Evolutionary conservation across 2,113 vertebrate genomes (phyloP), one percentile per base, ranked within the genome.

Genomic region (Clarias magur): DNA sequence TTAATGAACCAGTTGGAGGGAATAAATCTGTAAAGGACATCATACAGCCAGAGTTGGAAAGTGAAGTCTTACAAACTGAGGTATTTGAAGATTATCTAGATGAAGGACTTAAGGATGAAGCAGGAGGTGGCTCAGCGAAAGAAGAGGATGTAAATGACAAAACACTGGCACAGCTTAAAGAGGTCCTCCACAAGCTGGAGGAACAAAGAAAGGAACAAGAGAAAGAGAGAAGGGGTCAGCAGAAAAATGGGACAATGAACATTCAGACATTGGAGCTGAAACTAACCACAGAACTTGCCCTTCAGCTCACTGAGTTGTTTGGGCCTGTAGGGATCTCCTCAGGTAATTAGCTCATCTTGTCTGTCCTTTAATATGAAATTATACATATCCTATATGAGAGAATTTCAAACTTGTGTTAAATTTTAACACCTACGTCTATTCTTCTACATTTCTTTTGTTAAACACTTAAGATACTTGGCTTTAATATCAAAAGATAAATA

Each of bases 251-350:
- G 63, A 90, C 95, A 75, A 88, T 99, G 89, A 93, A 93, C 82
- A 97, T 99, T 91, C 95, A 97, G 91, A 95, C 96, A 65, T 90
- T 99, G 88, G 98, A 99, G 89, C 91, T 99, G 87, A 95, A 96
- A 70, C 95, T 99, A 23, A 95, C 98, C 87, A 96, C 97, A 75
- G 98, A 99, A 90, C 90, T 99, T 92, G 98, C 98, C 15, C 91
- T 99, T 65, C 98, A 99, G 59, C 93, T 99, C 59, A 96, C 92
- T 88, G 98, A 99, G 89, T 96, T 99, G 89, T 99, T 99, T 92
- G 98, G 98, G 27, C 97, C 98, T 67, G 97, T 99, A 85, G 98
- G 98, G 86, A 90, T 98, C 89, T 96, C 97, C 89, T 94, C 96
- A 97, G 97, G 98, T 99, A 97, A 94, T 88, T 13, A 83, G 5